Base-by-base conservation (phyloP, 2,888 invertebrate genomes). In the Mythimna loreyi region DNA sequence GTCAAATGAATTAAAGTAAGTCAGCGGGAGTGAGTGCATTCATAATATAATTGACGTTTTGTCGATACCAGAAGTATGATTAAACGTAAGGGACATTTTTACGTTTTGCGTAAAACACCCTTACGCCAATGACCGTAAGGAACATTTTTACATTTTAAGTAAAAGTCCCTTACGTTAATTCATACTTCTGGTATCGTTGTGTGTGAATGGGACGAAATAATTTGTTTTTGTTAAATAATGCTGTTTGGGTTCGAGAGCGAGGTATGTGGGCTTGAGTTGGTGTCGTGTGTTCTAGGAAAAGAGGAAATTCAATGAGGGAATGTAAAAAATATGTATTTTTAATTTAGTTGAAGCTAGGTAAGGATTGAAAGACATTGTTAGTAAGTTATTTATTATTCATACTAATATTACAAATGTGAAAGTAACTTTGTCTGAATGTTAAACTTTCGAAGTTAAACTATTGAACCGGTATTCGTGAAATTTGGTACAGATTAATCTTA, bases 11-110 rank as follows among this genome's bases (percentile, higher is more conserved):
- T 89, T 88, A 87, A 89, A 85, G 65, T 78, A 79, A 86, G 75
- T 67, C 91, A 90, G 89, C 90, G 87, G 91, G 92, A 84, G 89
- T 88, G 88, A 89, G 76, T 77, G 80, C 82, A 79, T 80, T 80
- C 69, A 84, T 73, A 61, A 23, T 78, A 81, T 78, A 82, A 84
- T 84, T 86, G 83, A 81, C 71, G 67, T 75, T 76, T 84, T 82
- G n/a, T n/a, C n/a, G n/a, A n/a, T n/a, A n/a, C n/a, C n/a, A n/a
- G n/a, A n/a, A n/a, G n/a, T n/a, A n/a, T n/a, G n/a, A n/a, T n/a
- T n/a, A n/a, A n/a, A n/a, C n/a, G n/a, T n/a, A n/a, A n/a, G n/a
- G n/a, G n/a, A n/a, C n/a, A n/a, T n/a, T n/a, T n/a, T n/a, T n/a
- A n/a, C n/a, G n/a, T n/a, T n/a, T n/a, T n/a, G n/a, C n/a, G n/a